These are phyloP conservation scores for Argyrosomus japonicus DNA, from an alignment of 2,113 vertebrate species.

Conservation along the genomic window DNA sequence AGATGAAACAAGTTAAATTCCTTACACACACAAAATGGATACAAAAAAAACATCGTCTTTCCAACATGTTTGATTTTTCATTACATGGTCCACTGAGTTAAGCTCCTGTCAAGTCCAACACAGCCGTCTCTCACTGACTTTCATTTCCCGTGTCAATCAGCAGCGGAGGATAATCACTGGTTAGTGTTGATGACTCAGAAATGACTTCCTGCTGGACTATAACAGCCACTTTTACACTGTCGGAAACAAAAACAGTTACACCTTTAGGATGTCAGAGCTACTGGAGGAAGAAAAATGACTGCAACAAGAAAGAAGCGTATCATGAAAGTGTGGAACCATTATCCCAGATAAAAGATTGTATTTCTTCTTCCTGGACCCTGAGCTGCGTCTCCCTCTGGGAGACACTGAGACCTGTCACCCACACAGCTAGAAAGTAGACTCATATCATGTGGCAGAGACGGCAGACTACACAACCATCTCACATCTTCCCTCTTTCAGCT, in stretches of 20 bases:
- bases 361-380: conserved; percentile 24
- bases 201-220: background rate
- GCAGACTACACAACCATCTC: background rate
- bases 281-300: conserved; percentile 35
- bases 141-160: conserved; percentile 23
- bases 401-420: conserved; percentile 30
- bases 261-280: conserved; percentile 1
- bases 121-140: conserved; percentile 2
- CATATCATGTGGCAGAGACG: background rate
- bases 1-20: background rate
- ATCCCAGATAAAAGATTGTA: conserved; percentile 5
- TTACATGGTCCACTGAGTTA: conserved; percentile 26
- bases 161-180: conserved; percentile 5
- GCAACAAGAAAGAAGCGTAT: background rate
- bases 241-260: background rate
- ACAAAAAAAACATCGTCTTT: background rate
- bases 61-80: conserved; percentile 19
- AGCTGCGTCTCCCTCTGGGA: conserved; percentile 23
- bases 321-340: conserved; percentile 20
- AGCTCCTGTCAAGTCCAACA: background rate
- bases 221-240: background rate
- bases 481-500: conserved; percentile 12
- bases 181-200: conserved; percentile 9
- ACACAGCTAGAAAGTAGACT: conserved; percentile 23
- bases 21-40: background rate